phyloP scores from a whole-genome alignment of 2,888 invertebrate species.

The Leptinotarsa peninsularis region DNA sequence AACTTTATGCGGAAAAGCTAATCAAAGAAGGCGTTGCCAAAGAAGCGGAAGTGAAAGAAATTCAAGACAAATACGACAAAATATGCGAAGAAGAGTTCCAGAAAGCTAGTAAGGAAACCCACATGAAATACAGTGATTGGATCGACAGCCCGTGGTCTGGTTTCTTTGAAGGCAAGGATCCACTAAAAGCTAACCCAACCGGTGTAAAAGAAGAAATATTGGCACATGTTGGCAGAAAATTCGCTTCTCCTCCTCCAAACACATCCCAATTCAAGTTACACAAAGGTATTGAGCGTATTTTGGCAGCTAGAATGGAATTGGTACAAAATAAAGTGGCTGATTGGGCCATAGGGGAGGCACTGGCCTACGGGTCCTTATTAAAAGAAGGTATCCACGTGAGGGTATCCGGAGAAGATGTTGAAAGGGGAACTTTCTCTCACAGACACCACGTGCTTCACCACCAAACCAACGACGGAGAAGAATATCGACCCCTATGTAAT shows the following conservation, averaged over 20 bases:
- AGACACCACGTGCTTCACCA: constrained; percentile 99
- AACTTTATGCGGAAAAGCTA: constrained; percentile 85
- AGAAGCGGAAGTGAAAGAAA: constrained; percentile 81
- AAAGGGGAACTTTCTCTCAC: constrained; percentile 90
- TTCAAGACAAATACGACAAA: constrained; percentile 89
- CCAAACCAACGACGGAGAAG: constrained; percentile 91
- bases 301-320: constrained; percentile 92
- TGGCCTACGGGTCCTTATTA: constrained; percentile 96
- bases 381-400: constrained; percentile 97
- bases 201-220: constrained; percentile 88
- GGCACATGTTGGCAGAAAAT: constrained; percentile 84
- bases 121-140: constrained; percentile 94
- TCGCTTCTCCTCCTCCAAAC: constrained; percentile 83
- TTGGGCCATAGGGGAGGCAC: constrained; percentile 97
- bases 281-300: constrained; percentile 84
- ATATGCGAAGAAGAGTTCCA: constrained; percentile 90
- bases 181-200: constrained; percentile 78
- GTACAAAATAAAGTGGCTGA: constrained; percentile 87
- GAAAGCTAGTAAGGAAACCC: constrained; percentile 81
- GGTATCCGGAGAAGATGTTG: constrained; percentile 95
- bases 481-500: constrained; percentile 82
- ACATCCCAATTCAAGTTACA: constrained; percentile 86
- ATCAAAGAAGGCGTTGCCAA: constrained; percentile 80
- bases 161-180: constrained; percentile 73
- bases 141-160: constrained; percentile 96